Conservation (phyloP, 2,113 vertebrate species). For the Apistogramma diplotaenia region DNA sequence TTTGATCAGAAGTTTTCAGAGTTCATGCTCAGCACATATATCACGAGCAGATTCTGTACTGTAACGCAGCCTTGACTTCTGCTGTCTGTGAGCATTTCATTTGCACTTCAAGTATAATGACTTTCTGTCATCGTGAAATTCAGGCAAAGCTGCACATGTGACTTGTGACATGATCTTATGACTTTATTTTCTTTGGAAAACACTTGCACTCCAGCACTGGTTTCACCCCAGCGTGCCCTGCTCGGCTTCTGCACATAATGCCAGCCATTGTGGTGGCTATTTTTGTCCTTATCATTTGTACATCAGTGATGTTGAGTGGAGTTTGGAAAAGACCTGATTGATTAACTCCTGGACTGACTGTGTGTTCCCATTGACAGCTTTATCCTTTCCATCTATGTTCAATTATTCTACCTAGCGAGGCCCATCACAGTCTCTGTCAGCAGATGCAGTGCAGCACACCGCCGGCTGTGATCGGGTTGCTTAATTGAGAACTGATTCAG, state of each 20-base stretch:
- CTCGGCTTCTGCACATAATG: conserved; percentile 15
- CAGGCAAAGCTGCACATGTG: conserved; percentile 39
- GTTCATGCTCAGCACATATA: background rate
- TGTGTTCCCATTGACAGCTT: conserved; percentile 46
- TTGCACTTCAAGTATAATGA: background rate
- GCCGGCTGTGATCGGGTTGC: conserved; percentile 60
- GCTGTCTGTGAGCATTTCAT: background rate
- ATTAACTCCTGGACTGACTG: conserved; percentile 34
- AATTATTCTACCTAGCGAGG: conserved; percentile 39
- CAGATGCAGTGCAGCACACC: conserved; percentile 34
- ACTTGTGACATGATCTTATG: conserved; percentile 49
- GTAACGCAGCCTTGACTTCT: background rate
- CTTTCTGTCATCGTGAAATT: background rate
- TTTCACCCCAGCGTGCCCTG: background rate
- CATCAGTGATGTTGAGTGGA: conserved; percentile 1
- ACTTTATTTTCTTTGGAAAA: conserved; percentile 37
- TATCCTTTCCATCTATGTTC: conserved; percentile 42
- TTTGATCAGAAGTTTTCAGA: background rate
- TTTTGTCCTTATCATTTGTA: conserved; percentile 9
- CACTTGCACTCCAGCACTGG: background rate
- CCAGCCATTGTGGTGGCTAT: conserved; percentile 35
- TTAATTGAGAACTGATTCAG: conserved; percentile 57
- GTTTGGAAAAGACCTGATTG: conserved; percentile 27
- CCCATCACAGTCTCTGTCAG: conserved; percentile 39
- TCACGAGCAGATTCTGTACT: background rate